phyloP scores from a whole-genome alignment of 2,888 invertebrate genomes.

The Cephonodes hylas region DNA sequence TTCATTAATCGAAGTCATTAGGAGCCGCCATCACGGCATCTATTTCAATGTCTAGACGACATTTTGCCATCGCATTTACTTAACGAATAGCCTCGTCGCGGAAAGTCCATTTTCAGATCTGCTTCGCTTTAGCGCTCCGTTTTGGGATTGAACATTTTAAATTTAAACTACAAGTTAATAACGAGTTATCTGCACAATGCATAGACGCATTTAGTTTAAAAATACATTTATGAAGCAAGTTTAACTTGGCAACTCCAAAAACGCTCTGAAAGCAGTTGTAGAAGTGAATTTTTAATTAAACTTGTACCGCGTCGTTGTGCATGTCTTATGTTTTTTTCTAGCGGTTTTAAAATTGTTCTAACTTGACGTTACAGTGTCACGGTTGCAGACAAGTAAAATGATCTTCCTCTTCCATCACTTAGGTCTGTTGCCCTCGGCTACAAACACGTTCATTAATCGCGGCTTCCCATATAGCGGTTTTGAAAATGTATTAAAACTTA shows the following conservation, averaged over 20 bases:
- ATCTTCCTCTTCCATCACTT: not conserved
- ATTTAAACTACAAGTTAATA: not conserved
- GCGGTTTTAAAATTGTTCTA: not conserved
- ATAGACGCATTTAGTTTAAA: not conserved
- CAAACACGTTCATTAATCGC: not conserved
- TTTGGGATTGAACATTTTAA: not conserved
- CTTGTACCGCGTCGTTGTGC: not conserved
- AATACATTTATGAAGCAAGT: not conserved
- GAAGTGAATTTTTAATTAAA: not conserved
- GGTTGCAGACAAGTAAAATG: not conserved
- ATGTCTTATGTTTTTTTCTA: too few relatives aligned
- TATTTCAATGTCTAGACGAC: conserved; percentile 39
- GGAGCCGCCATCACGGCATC: conserved; percentile 38
- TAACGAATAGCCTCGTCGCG: conserved; percentile 32
- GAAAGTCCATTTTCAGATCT: not conserved
- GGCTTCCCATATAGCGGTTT: not conserved
- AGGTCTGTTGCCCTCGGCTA: not conserved
- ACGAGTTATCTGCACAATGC: not conserved
- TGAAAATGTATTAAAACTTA: not conserved
- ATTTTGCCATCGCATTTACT: conserved; percentile 35
- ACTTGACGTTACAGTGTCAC: not conserved
- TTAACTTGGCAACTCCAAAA: not conserved
- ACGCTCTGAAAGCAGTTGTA: not conserved
- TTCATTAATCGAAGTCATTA: conserved; percentile 47
- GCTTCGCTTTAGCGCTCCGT: not conserved